Evolutionary conservation across 1,140 invertebrate genomes (phyloP).

Genomic region (Idris sp.): DNA sequence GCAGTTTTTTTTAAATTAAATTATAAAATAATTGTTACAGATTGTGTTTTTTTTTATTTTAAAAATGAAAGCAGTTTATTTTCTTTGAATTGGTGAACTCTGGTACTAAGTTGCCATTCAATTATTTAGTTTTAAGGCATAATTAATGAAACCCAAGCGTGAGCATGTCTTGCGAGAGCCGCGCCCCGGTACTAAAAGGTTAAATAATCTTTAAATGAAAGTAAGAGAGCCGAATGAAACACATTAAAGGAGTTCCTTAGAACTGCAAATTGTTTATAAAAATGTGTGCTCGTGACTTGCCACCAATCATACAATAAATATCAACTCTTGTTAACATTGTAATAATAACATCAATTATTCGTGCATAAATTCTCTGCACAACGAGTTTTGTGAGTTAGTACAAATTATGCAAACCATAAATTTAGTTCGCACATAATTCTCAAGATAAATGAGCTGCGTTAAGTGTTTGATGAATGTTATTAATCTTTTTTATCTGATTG

Average conservation of each 20-base stretch:
- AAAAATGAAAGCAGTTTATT: not conserved
- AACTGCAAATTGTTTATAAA: not conserved
- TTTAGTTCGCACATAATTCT: too few relatives aligned
- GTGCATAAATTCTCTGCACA: too few relatives aligned
- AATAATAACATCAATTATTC: too few relatives aligned
- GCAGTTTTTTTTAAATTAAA: not conserved
- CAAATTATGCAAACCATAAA: too few relatives aligned
- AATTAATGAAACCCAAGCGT: conserved; percentile 29
- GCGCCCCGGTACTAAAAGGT: conserved; percentile 44
- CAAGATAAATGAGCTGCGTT: too few relatives aligned
- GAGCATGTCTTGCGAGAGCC: conserved; percentile 30
- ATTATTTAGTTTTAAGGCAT: conserved; percentile 18
- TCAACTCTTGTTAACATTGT: too few relatives aligned
- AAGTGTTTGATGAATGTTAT: too few relatives aligned
- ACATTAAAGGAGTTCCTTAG: conserved; percentile 21
- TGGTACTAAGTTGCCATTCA: conserved; percentile 9
- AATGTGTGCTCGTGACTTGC: too few relatives aligned
- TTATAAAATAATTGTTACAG: not conserved
- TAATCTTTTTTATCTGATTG: too few relatives aligned
- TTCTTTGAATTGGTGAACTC: conserved; percentile 18
- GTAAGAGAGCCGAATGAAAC: conserved; percentile 26
- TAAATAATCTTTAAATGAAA: conserved; percentile 57
- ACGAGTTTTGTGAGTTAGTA: too few relatives aligned
- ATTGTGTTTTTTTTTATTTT: conserved; percentile 1
- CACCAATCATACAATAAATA: too few relatives aligned